Evolutionary conservation across 2,888 invertebrate species (phyloP).

Genomic region (Aplocera efformata): DNA sequence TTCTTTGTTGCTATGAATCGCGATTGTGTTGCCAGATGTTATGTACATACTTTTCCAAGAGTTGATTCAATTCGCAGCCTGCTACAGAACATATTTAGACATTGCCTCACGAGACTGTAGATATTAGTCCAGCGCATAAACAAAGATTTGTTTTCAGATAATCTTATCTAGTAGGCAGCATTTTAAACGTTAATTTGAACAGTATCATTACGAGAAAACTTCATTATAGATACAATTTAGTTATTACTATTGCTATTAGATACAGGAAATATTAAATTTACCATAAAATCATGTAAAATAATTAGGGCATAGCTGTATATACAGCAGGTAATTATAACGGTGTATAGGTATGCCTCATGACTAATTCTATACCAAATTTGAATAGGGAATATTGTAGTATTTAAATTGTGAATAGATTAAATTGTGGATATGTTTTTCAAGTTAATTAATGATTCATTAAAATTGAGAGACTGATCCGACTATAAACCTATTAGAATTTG

Average conservation of each 20-base stretch:
- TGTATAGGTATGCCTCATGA: not conserved
- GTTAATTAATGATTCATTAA: not conserved
- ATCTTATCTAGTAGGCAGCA: not conserved
- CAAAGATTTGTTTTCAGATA: constrained; percentile 10
- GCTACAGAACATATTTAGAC: constrained; percentile 13
- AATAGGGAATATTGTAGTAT: not conserved
- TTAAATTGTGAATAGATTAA: not conserved
- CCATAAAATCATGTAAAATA: constrained; percentile 1
- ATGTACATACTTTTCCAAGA: constrained; percentile 18
- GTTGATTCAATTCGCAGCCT: constrained; percentile 13
- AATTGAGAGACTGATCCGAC: too few species aligned
- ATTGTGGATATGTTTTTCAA: constrained; percentile 1
- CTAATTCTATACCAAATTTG: constrained; percentile 6
- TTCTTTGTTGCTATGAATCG: constrained; percentile 74
- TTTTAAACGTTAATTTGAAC: not conserved
- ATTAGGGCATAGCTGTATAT: not conserved
- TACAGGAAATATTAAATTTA: constrained; percentile 4
- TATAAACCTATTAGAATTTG: too few species aligned
- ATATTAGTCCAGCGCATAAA: constrained; percentile 7
- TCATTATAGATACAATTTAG: constrained; percentile 3
- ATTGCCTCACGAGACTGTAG: constrained; percentile 14
- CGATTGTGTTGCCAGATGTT: constrained; percentile 65
- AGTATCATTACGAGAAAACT: not conserved
- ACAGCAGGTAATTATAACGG: not conserved
- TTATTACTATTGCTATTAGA: not conserved